phyloP scores from a whole-genome alignment of 2,113 vertebrate genomes.

The Pollachius pollachius region DNA sequence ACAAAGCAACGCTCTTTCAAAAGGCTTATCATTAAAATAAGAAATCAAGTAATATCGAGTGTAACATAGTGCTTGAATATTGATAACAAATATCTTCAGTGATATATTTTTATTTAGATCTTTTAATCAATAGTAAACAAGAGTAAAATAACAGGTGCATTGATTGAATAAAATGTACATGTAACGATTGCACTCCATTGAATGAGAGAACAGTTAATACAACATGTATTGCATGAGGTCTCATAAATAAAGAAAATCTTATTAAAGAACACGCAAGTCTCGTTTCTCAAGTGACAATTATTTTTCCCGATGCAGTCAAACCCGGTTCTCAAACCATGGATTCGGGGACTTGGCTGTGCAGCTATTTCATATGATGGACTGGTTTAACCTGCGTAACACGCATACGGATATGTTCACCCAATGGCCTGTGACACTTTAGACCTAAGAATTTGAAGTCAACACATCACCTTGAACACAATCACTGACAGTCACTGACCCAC shows the following conservation, averaged over 20 bases:
- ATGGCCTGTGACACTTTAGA: no score
- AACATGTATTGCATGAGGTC: conserved; percentile 42
- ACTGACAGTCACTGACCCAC: no score
- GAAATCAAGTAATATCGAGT: conserved; percentile 1
- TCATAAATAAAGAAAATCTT: conserved; percentile 61
- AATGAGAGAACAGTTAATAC: conserved; percentile 26
- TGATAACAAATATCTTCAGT: conserved; percentile 26
- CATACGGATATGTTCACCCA: no score
- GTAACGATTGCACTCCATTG: conserved; percentile 55
- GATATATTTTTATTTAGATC: conserved; percentile 37
- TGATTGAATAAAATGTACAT: conserved; percentile 38
- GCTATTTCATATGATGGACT: no score
- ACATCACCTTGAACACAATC: no score
- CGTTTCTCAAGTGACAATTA: no score
- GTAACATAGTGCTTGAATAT: conserved; percentile 35
- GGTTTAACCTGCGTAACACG: no score
- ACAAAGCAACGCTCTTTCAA: conserved; percentile 24
- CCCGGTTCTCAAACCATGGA: not conserved
- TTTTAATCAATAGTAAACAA: conserved; percentile 27
- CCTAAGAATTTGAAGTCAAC: no score
- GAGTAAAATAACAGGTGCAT: conserved; percentile 5
- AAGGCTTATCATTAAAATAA: conserved; percentile 24
- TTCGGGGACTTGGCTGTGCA: no score
- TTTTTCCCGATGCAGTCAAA: not conserved
- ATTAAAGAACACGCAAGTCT: no score